A percentile compares a stretch with the other conserved stretches of the same genome.
Evolutionary conservation across 2,797 vertebrate species (phyloP).

Genomic region (Ceyx erithaca): DNA sequence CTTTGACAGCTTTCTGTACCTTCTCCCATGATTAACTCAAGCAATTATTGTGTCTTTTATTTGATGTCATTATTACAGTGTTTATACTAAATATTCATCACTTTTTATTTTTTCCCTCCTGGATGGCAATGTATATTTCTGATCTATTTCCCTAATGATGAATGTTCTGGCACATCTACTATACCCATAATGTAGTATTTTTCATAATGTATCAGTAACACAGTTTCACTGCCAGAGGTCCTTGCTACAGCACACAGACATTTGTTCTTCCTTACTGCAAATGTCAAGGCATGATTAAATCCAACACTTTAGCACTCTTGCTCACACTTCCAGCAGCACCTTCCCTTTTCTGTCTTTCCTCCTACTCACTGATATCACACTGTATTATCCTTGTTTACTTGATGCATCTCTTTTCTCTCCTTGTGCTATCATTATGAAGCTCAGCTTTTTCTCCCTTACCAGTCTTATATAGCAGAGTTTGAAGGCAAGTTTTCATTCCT

Average conservation of each 20-base stretch:
- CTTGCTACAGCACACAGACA: conserved; percentile 27
- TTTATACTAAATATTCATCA: background rate
- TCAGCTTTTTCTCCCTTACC: background rate
- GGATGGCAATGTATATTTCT: background rate
- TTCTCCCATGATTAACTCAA: background rate
- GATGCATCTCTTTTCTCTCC: background rate
- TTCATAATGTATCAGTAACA: background rate
- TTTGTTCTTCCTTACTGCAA: conserved; percentile 33
- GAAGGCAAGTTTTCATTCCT: background rate
- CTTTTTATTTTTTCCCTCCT: background rate
- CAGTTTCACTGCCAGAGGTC: background rate
- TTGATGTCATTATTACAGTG: background rate
- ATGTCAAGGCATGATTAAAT: conserved; percentile 33
- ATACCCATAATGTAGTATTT: background rate
- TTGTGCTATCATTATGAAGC: background rate
- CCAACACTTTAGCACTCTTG: background rate
- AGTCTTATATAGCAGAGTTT: background rate
- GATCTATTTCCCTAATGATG: background rate
- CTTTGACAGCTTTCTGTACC: background rate
- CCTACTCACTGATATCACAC: background rate
- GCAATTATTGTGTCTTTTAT: background rate
- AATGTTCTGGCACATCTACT: background rate
- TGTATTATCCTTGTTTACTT: background rate
- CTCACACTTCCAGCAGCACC: background rate
- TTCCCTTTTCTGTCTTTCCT: background rate